Conservation (phyloP, 2,797 vertebrate genomes). For the Odontamblyopus lacepedii region DNA sequence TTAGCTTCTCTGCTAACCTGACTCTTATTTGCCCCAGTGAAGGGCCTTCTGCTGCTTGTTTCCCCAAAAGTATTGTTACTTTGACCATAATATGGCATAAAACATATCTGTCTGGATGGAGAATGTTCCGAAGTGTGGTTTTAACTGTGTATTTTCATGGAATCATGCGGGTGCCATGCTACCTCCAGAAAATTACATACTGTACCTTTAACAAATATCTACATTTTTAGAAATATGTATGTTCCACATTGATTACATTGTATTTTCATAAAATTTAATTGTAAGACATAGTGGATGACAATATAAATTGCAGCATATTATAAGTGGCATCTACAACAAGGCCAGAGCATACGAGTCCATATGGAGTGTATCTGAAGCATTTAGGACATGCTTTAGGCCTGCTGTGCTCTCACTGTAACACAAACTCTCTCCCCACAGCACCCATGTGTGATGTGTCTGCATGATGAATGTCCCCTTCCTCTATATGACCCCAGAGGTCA, state of each 20-base stretch:
- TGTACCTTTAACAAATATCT: too few species aligned
- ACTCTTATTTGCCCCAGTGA: too few species aligned
- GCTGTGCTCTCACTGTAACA: constrained; percentile 40
- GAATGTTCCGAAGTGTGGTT: too few species aligned
- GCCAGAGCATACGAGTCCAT: constrained; percentile 9
- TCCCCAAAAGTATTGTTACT: too few species aligned
- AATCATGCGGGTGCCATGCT: too few species aligned
- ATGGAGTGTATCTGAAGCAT: constrained; percentile 14
- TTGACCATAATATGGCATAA: too few species aligned
- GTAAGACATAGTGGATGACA: neutral
- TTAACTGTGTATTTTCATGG: too few species aligned
- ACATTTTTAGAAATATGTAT: neutral
- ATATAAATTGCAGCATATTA: neutral
- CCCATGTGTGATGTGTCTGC: constrained; percentile 63
- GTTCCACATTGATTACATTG: too few species aligned
- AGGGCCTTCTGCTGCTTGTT: too few species aligned
- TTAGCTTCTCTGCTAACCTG: too few species aligned
- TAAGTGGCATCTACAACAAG: constrained; percentile 1
- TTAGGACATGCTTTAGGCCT: constrained; percentile 26
- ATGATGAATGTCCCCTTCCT: constrained; percentile 78
- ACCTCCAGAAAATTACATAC: too few species aligned
- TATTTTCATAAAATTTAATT: neutral
- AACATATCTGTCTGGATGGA: too few species aligned
- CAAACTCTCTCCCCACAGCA: constrained; percentile 46
- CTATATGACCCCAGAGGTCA: constrained; percentile 74